A percentile compares a stretch with the other conserved stretches of the same genome.
phyloP scores from a whole-genome alignment of 2,797 vertebrate genomes.

The Ambastaia sidthimunki region DNA sequence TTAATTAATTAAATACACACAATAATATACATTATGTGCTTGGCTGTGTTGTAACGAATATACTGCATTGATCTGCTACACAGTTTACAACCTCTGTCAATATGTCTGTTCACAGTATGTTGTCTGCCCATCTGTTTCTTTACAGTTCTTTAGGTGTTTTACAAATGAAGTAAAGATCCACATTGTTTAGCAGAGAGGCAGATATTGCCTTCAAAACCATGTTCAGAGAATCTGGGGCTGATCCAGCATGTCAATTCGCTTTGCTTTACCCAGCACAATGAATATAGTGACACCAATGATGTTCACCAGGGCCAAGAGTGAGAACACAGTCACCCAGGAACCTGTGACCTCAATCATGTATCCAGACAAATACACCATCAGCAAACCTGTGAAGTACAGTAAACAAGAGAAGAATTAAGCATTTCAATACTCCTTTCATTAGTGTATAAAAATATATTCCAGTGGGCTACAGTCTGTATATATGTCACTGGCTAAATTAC shows the following conservation, averaged over 20 bases:
- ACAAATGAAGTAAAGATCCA: constrained; percentile 19
- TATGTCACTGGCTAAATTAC: not conserved
- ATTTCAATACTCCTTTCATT: not conserved
- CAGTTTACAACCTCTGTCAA: not conserved
- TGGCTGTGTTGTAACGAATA: not conserved
- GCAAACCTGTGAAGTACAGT: constrained; percentile 63
- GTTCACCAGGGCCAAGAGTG: constrained; percentile 69
- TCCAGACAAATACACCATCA: constrained; percentile 72
- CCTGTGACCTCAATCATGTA: constrained; percentile 73
- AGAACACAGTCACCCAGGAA: constrained; percentile 71
- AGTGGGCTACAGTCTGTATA: not conserved
- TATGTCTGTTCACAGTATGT: not conserved
- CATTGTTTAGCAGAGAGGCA: too few species aligned
- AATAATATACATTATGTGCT: not conserved
- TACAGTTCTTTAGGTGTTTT: not conserved
- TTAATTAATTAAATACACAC: not conserved
- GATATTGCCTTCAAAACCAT: too few species aligned
- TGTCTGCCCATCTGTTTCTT: not conserved
- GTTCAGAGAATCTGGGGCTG: constrained; percentile 12
- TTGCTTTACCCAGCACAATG: constrained; percentile 70
- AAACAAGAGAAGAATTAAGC: constrained; percentile 12
- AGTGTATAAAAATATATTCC: too few species aligned
- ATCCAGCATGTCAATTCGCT: constrained; percentile 62
- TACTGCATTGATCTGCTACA: not conserved
- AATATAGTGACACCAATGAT: constrained; percentile 65